Evolutionary conservation across 2,797 vertebrate species (phyloP).

Genomic region (Muscicapa comitata): DNA sequence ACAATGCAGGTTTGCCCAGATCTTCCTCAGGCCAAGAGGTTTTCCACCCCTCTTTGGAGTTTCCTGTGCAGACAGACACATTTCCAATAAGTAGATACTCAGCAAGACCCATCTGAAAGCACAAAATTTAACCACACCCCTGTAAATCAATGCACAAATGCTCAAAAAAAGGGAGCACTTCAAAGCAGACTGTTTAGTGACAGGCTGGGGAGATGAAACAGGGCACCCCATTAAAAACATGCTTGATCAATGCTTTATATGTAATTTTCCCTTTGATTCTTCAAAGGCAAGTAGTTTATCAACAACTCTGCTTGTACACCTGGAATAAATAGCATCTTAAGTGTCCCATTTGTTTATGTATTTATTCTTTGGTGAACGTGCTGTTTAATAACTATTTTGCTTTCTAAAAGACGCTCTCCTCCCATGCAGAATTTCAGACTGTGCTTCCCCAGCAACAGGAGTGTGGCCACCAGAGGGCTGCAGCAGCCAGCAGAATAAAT

Average conservation of each 20-base stretch:
- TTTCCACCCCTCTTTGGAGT: background rate
- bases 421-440: rapidly evolving
- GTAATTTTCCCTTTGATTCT: background rate
- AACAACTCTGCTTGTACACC: background rate
- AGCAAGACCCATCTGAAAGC: background rate
- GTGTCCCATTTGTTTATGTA: background rate
- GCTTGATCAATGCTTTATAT: background rate
- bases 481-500: background rate
- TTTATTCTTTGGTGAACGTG: background rate
- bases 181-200: background rate
- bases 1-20: background rate
- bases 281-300: background rate
- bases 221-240: background rate
- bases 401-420: background rate
- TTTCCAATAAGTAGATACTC: background rate
- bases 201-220: background rate
- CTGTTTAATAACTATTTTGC: background rate
- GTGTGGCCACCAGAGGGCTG: slow-evolving; percentile 54
- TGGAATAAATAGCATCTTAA: background rate
- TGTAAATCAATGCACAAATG: background rate
- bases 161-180: background rate
- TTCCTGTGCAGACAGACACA: background rate
- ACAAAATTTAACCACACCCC: background rate
- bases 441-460: background rate
- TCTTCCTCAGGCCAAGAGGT: background rate